Conservation (phyloP, 2,888 invertebrate genomes). For the Chrysolina americana region DNA sequence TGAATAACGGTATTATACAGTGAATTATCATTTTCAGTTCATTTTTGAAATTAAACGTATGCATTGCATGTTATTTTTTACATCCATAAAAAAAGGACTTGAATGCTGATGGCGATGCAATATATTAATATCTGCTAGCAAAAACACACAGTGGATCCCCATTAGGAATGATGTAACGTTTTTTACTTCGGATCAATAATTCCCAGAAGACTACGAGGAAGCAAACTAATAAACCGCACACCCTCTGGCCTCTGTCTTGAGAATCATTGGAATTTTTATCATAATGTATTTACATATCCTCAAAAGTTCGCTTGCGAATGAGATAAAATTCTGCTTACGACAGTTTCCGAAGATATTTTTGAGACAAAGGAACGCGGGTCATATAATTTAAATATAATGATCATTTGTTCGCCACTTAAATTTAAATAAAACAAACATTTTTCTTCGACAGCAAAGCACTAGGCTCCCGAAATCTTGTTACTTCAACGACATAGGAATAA, state of each 20-base stretch:
- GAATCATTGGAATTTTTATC: slow-evolving; percentile 47
- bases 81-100: too few species aligned
- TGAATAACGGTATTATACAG: too few species aligned
- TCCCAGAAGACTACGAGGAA: neutral
- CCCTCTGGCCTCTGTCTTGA: slow-evolving; percentile 27
- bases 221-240: slow-evolving; percentile 28
- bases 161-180: neutral
- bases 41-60: too few species aligned
- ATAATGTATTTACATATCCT: slow-evolving; percentile 46
- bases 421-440: slow-evolving; percentile 70
- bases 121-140: too few species aligned
- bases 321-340: slow-evolving; percentile 52
- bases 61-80: too few species aligned
- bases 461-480: slow-evolving; percentile 68
- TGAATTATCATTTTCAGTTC: too few species aligned
- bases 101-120: too few species aligned
- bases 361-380: slow-evolving; percentile 53
- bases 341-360: slow-evolving; percentile 45
- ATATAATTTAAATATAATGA: slow-evolving; percentile 65
- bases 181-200: slow-evolving; percentile 3
- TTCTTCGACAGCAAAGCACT: slow-evolving; percentile 63
- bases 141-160: neutral
- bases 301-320: slow-evolving; percentile 41
- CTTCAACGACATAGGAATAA: slow-evolving; percentile 68
- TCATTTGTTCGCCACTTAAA: slow-evolving; percentile 66